Evolutionary conservation across 2,888 invertebrate genomes (phyloP).

Genomic region (Cremastinae sp.): DNA sequence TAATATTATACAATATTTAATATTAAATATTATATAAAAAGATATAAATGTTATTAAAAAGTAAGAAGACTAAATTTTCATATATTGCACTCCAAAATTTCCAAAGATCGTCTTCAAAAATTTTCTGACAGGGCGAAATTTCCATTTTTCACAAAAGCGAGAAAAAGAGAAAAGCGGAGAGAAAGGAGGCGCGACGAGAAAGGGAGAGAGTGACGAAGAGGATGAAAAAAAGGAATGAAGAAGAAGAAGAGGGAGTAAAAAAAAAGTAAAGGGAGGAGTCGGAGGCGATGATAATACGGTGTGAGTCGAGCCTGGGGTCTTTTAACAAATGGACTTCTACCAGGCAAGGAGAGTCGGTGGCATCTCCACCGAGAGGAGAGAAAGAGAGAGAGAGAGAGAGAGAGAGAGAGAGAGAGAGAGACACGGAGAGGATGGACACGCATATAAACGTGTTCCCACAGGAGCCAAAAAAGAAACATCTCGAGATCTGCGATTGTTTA

Average conservation of each 20-base stretch:
- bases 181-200: not conserved
- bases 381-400: constrained; percentile 27
- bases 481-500: constrained; percentile 73
- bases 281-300: constrained; percentile 54
- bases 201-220: constrained; percentile 25
- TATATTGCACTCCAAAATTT: too few relatives aligned
- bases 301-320: constrained; percentile 28
- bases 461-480: constrained; percentile 69
- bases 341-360: constrained; percentile 22
- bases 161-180: not conserved
- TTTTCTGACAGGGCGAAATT: not conserved
- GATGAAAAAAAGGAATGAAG: constrained; percentile 24
- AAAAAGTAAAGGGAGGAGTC: constrained; percentile 15
- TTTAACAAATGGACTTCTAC: constrained; percentile 50
- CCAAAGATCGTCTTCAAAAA: too few relatives aligned
- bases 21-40: too few relatives aligned
- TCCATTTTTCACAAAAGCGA: constrained; percentile 2
- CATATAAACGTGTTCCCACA: constrained; percentile 68
- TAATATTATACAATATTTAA: too few relatives aligned
- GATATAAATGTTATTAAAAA: too few relatives aligned
- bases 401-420: constrained; percentile 34
- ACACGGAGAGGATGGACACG: constrained; percentile 63
- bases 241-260: constrained; percentile 16
- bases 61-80: too few relatives aligned
- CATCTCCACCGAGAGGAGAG: constrained; percentile 24